These are phyloP conservation scores for Nezara viridula DNA, from an alignment of 2,888 invertebrate genomes.

Conservation along the genomic window DNA sequence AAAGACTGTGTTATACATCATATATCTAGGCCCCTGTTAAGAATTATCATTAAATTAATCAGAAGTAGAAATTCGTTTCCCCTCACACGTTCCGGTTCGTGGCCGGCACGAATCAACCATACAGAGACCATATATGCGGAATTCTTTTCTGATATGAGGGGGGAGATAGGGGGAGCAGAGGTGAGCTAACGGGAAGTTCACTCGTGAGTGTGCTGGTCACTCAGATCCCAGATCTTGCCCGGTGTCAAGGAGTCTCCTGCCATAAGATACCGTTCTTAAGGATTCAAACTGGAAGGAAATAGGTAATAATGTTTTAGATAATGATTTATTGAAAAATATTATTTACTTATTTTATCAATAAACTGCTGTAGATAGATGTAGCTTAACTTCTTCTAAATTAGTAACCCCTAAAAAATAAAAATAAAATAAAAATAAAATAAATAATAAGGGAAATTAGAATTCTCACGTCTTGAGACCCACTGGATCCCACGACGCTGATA, in stretches of 20 bases:
- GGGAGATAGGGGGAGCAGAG: slow-evolving; percentile 35
- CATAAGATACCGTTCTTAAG: neutral
- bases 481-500: too few relatives aligned
- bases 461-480: too few relatives aligned
- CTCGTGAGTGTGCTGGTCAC: slow-evolving; percentile 35
- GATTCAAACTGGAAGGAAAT: neutral
- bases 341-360: too few relatives aligned
- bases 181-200: slow-evolving; percentile 4
- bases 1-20: too few relatives aligned
- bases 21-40: neutral
- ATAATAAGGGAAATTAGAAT: too few relatives aligned
- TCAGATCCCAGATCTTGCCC: neutral
- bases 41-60: slow-evolving; percentile 38
- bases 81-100: neutral
- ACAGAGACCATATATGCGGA: slow-evolving; percentile 42
- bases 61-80: slow-evolving; percentile 40
- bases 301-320: too few relatives aligned
- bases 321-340: too few relatives aligned
- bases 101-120: slow-evolving; percentile 29
- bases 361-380: too few relatives aligned
- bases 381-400: too few relatives aligned
- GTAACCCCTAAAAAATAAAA: too few relatives aligned
- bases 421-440: too few relatives aligned
- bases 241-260: neutral
- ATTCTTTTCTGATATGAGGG: slow-evolving; percentile 19